Conservation (phyloP, 2,888 invertebrate species). For the Amphipyra tragopoginis region DNA sequence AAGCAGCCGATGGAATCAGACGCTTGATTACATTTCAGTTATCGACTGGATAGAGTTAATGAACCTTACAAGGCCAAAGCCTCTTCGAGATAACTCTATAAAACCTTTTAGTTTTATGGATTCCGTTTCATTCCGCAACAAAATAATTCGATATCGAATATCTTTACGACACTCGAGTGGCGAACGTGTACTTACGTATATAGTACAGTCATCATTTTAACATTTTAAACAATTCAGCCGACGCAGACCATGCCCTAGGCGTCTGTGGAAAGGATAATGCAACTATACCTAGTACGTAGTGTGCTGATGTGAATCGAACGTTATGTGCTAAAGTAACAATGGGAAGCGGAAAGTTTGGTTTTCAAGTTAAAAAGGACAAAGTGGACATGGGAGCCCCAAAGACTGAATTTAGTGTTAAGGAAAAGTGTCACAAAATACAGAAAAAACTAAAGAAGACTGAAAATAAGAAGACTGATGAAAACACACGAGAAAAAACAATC, state of each 20-base stretch:
- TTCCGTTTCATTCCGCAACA: constrained; percentile 83
- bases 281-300: constrained; percentile 31
- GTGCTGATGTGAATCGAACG: constrained; percentile 59
- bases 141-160: constrained; percentile 83
- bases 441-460: constrained; percentile 88
- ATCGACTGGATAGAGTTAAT: constrained; percentile 81
- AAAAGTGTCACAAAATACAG: constrained; percentile 84
- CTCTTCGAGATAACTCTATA: constrained; percentile 84
- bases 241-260: constrained; percentile 67
- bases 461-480: constrained; percentile 84
- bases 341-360: constrained; percentile 86
- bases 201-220: constrained; percentile 68
- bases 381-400: constrained; percentile 75
- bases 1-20: constrained; percentile 76
- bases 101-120: constrained; percentile 87
- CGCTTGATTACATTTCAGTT: constrained; percentile 83
- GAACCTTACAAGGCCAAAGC: constrained; percentile 86
- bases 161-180: constrained; percentile 81
- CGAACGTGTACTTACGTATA: constrained; percentile 69
- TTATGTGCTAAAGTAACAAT: constrained; percentile 77
- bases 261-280: constrained; percentile 69
- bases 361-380: constrained; percentile 83
- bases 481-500: constrained; percentile 82
- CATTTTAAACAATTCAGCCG: constrained; percentile 67
- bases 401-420: constrained; percentile 87